Conservation (phyloP, 2,113 vertebrate species). For the Oreochromis niloticus region DNA sequence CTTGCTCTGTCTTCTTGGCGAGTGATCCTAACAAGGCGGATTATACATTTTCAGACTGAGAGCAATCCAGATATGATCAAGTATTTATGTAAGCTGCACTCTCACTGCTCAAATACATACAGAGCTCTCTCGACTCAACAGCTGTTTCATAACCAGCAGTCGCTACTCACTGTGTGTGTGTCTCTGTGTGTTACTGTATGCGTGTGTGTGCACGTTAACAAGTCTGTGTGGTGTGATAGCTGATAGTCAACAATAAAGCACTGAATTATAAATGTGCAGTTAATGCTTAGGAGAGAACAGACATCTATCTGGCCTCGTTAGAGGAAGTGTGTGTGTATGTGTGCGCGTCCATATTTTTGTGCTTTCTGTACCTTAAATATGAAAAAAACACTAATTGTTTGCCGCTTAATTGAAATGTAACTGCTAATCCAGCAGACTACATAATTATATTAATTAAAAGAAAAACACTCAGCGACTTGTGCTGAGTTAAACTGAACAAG, state of each 20-base stretch:
- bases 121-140: background rate
- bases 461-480: background rate
- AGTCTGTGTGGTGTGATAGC: background rate
- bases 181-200: background rate
- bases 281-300: background rate
- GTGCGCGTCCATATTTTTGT: background rate
- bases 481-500: background rate
- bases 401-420: background rate
- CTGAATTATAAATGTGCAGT: constrained; percentile 27
- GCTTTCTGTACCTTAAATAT: background rate
- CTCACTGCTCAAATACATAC: background rate
- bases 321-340: background rate
- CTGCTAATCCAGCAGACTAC: background rate
- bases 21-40: constrained; percentile 8
- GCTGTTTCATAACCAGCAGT: constrained; percentile 32
- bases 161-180: background rate
- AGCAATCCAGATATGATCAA: constrained; percentile 34
- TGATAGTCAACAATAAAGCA: constrained; percentile 11
- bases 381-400: accelerated
- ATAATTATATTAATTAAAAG: background rate
- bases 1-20: background rate
- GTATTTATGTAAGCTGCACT: constrained; percentile 46
- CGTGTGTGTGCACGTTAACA: background rate
- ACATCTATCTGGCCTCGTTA: background rate
- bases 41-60: constrained; percentile 30